A percentile compares a stretch with the other conserved stretches of the same genome.
Evolutionary conservation across 2,888 invertebrate genomes (phyloP).

Genomic region (Brachypterus glaber): DNA sequence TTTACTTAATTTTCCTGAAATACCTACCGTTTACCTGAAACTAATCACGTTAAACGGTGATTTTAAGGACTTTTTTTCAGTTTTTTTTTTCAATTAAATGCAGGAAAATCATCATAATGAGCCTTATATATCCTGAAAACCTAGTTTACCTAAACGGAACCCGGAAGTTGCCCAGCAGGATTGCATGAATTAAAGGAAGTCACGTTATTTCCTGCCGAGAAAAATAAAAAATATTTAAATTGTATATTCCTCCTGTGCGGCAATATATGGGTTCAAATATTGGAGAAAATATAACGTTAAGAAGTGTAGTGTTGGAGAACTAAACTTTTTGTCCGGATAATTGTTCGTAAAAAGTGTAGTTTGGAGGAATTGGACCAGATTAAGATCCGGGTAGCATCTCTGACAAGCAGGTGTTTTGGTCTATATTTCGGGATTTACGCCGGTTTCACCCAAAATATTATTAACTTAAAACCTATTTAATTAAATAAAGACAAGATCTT

Average conservation of each 20-base stretch:
- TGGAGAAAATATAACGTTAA: slow-evolving; percentile 4
- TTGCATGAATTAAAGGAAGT: slow-evolving; percentile 21
- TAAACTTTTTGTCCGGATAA: slow-evolving; percentile 24
- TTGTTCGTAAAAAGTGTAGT: slow-evolving; percentile 34
- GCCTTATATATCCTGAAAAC: slow-evolving; percentile 12
- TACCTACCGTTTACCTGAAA: slow-evolving; percentile 6
- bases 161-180: slow-evolving; percentile 36
- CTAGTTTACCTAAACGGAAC: slow-evolving; percentile 32
- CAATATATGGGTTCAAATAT: background rate
- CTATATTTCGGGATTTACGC: background rate
- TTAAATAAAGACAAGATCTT: too few species aligned
- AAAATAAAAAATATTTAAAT: too few species aligned
- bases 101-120: background rate
- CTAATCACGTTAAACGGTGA: background rate
- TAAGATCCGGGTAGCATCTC: slow-evolving; percentile 25
- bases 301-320: slow-evolving; percentile 23
- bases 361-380: slow-evolving; percentile 31
- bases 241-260: background rate
- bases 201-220: too few species aligned
- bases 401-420: slow-evolving; percentile 13
- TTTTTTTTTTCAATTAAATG: background rate
- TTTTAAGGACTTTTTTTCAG: too few species aligned
- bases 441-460: too few species aligned
- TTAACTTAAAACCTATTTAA: too few species aligned
- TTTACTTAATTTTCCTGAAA: slow-evolving; percentile 29